These are phyloP conservation scores for Ceratotherium simum DNA, from an alignment of 2,113 vertebrate species.

Conservation along the genomic window DNA sequence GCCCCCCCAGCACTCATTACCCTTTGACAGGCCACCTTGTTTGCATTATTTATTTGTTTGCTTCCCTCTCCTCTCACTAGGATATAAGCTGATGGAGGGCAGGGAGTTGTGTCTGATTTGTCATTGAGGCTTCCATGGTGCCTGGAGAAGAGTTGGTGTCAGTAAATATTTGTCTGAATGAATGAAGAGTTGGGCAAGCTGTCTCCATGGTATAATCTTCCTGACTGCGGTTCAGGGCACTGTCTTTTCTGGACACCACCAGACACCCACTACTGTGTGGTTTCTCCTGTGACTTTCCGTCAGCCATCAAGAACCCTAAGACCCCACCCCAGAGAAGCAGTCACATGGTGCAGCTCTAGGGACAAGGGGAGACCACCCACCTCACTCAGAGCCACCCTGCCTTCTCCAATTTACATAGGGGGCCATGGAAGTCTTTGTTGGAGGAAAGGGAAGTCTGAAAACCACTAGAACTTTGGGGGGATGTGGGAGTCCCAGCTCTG, in stretches of 20 bases:
- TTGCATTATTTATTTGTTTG: not conserved
- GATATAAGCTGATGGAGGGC: not conserved
- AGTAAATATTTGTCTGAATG: not conserved
- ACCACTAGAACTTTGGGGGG: too few species aligned
- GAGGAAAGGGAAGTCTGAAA: not conserved
- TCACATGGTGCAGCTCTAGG: too few species aligned
- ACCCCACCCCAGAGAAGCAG: not conserved
- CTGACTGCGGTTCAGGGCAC: accelerated
- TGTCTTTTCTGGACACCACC: not conserved
- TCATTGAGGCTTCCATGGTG: not conserved
- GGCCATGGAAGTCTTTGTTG: not conserved
- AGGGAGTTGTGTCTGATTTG: not conserved
- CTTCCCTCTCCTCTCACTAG: not conserved
- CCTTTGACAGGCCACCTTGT: accelerated
- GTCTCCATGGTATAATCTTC: not conserved
- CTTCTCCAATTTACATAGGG: too few species aligned
- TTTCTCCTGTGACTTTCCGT: not conserved
- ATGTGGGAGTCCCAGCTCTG: not conserved
- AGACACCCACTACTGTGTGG: not conserved
- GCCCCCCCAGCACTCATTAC: accelerated
- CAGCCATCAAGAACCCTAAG: not conserved
- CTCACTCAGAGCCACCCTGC: too few species aligned
- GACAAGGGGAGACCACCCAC: too few species aligned
- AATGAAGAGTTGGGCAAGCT: accelerated
- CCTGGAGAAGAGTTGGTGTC: not conserved